Base-by-base conservation (phyloP, 2,113 vertebrate species). In the Geococcyx californianus region DNA sequence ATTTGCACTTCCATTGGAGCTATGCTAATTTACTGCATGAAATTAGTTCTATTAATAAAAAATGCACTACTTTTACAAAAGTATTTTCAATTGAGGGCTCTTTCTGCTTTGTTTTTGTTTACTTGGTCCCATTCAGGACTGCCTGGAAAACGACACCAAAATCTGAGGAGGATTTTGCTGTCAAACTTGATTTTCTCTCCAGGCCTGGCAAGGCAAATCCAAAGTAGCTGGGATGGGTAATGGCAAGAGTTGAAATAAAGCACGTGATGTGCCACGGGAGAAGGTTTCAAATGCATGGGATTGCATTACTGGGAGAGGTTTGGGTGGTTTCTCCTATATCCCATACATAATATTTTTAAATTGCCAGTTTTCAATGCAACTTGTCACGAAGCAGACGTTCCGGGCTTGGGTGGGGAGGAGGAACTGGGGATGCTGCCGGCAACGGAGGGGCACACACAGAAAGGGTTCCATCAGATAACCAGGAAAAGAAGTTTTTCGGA, bases 1-100 rank as follows among this genome's bases (percentile, higher is more conserved):
- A 96, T 98, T 98, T 98, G 95, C 95, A 93, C 97, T 98, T 98
- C 97, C 97, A 96, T 96, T 97, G 97, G 93, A 97, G 69, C 87
- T 95, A 89, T 98, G 97, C 92, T 98, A 97, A 98, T 98, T 97
- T 94, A 84, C 93, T 96, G 96, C 95, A 95, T 97, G 94, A 88
- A 97, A 97, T 98, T 97, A 97, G 97, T 91, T 76, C 87, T 97
- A 92, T 97, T 98, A 97, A 94, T 84, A 81, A 82, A 80, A 90
- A 90, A 31, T 7, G n/a, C 5, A 3, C 11, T 21, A 33, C 62
- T 97, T 94, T 92, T 90, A 54, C 64, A 33, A 28, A 78, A 81
- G 44, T 55, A 2, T 92, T 96, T 97, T 62, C 45, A 33, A 2
- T 33, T 78, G 36, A 40, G 84, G 31, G 38, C 4, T 84, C 49